Percentiles rank a stretch among this genome's conserved stretches.
phyloP scores from a whole-genome alignment of 2,113 vertebrate species.

The Labeo rohita region DNA sequence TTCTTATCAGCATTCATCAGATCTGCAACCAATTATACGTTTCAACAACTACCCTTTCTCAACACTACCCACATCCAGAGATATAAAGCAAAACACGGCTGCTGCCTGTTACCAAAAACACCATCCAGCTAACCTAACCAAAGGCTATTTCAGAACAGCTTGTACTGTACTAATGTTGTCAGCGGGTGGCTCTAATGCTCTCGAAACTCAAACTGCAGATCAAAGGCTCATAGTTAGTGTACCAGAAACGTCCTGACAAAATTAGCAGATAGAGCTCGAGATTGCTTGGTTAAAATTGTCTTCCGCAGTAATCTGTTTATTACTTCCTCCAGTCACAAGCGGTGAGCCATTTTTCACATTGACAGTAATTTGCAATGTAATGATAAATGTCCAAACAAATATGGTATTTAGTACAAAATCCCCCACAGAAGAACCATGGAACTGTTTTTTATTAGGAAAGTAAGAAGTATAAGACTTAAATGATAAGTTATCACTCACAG shows the following conservation, averaged over 20 bases:
- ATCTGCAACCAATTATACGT: conserved; percentile 48
- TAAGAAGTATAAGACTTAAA: not conserved
- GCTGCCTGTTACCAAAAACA: conserved; percentile 33
- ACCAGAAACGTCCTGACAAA: conserved; percentile 21
- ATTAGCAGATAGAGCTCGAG: not conserved
- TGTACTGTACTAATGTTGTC: conserved; percentile 37
- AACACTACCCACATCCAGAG: not conserved
- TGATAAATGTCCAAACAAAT: not conserved
- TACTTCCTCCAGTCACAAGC: not conserved
- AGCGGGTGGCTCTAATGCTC: conserved; percentile 27
- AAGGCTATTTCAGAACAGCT: conserved; percentile 32
- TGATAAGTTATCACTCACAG: conserved; percentile 74
- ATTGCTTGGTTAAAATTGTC: conserved; percentile 28
- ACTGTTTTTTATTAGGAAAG: not conserved
- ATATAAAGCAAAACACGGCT: not conserved
- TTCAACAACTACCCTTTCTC: conserved; percentile 36
- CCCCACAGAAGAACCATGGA: not conserved
- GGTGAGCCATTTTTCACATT: not conserved
- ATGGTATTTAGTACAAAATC: not conserved
- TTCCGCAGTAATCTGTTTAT: conserved; percentile 18
- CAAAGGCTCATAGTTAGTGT: conserved; percentile 4
- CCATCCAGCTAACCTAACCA: conserved; percentile 39
- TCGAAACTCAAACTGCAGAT: conserved; percentile 16
- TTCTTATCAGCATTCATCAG: conserved; percentile 38
- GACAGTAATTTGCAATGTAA: not conserved